Evolutionary conservation across 2,113 vertebrate genomes (phyloP).

Genomic region (Cyanoderma ruficeps): DNA sequence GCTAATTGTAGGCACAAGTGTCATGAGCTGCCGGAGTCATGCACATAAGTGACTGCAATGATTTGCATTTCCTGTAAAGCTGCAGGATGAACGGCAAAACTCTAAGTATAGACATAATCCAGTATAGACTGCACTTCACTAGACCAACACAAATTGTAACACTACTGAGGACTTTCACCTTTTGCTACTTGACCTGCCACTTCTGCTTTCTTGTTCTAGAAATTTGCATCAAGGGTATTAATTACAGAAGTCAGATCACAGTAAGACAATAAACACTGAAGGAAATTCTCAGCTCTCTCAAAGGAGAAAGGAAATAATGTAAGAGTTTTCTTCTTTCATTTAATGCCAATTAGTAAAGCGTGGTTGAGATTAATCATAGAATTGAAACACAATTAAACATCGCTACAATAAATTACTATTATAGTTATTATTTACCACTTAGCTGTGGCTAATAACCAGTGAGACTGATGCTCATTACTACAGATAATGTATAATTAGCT

Average conservation of each 20-base stretch:
- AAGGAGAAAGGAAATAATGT: background rate
- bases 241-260: constrained; percentile 54
- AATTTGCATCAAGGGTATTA: constrained; percentile 40
- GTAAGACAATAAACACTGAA: background rate
- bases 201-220: background rate
- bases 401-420: background rate
- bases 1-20: background rate
- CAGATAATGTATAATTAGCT: background rate
- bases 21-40: background rate
- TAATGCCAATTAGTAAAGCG: constrained; percentile 25
- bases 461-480: background rate
- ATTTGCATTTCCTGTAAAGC: background rate
- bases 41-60: background rate
- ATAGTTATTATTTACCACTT: constrained; percentile 19
- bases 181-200: background rate
- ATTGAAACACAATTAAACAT: background rate
- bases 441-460: background rate
- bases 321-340: background rate
- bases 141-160: background rate
- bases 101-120: background rate
- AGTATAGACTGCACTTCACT: background rate
- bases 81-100: constrained; percentile 12
- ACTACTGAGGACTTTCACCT: background rate
- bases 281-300: background rate
- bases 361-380: background rate